Evolutionary conservation across 2,888 invertebrate species (phyloP).

Genomic region (Pollenia angustigena): DNA sequence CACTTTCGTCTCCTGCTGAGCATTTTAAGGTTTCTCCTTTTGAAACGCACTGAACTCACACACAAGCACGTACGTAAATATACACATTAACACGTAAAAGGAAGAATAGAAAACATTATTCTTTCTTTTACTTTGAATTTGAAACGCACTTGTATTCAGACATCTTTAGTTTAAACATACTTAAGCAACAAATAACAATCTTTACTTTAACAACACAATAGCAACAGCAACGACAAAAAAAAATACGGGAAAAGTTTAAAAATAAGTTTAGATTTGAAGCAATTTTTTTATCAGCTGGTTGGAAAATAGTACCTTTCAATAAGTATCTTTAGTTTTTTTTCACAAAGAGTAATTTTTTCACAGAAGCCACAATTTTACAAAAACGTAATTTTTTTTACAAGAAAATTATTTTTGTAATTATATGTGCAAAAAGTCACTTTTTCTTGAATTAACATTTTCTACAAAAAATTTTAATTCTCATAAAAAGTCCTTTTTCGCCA

Average conservation of each 20-base stretch:
- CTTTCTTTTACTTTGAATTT: slow-evolving; percentile 60
- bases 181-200: slow-evolving; percentile 51
- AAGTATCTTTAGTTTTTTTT: no score
- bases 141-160: slow-evolving; percentile 65
- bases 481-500: no score
- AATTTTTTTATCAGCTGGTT: background rate
- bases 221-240: slow-evolving; percentile 5
- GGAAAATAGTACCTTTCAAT: no score
- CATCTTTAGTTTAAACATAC: slow-evolving; percentile 47
- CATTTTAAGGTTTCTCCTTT: slow-evolving; percentile 1
- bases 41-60: background rate
- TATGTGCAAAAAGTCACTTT: background rate
- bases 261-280: background rate
- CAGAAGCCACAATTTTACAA: no score
- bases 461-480: no score
- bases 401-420: background rate
- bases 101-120: slow-evolving; percentile 59
- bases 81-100: slow-evolving; percentile 18
- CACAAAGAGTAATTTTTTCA: no score
- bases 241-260: background rate
- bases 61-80: background rate
- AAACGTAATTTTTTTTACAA: background rate
- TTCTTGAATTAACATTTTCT: no score
- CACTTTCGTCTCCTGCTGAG: slow-evolving; percentile 49
- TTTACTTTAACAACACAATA: slow-evolving; percentile 35